phyloP scores from a whole-genome alignment of 2,113 vertebrate species.

The Paraplagusia blochii region DNA sequence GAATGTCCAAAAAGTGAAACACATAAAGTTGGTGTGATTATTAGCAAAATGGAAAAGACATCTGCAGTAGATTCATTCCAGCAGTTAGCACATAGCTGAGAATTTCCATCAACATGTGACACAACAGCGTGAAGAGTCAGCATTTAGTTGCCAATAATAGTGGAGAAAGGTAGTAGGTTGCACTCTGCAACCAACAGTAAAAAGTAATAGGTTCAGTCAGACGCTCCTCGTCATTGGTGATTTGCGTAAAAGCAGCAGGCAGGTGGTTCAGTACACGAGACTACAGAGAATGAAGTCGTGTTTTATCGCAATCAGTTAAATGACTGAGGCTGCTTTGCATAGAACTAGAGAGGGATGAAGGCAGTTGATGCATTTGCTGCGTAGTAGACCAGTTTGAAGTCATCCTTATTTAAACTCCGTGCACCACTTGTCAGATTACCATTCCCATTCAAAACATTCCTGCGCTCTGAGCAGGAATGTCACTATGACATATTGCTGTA shows the following conservation, averaged over 20 bases:
- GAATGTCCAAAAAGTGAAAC: no score
- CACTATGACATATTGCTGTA: no score
- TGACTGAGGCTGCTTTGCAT: no score
- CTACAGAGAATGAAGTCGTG: no score
- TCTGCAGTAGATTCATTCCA: background rate
- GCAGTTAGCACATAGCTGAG: background rate
- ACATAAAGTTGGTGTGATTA: background rate
- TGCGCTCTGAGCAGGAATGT: background rate
- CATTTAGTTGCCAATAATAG: background rate
- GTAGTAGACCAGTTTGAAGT: background rate
- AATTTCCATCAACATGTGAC: slow-evolving; percentile 27
- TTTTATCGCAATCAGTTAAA: no score
- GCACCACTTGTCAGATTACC: background rate
- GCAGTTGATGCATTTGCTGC: no score
- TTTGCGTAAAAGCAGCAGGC: no score
- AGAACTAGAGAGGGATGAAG: no score
- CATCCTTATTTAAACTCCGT: slow-evolving; percentile 7
- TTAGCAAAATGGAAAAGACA: background rate
- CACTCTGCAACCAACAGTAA: background rate
- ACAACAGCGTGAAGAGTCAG: slow-evolving; percentile 18
- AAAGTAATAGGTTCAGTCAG: background rate
- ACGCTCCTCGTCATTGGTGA: no score
- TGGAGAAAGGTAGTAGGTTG: slow-evolving; percentile 1
- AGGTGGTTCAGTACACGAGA: no score
- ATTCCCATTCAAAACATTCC: background rate